phyloP scores from a whole-genome alignment of 2,113 vertebrate species.

The Eudyptes chrysolophus region DNA sequence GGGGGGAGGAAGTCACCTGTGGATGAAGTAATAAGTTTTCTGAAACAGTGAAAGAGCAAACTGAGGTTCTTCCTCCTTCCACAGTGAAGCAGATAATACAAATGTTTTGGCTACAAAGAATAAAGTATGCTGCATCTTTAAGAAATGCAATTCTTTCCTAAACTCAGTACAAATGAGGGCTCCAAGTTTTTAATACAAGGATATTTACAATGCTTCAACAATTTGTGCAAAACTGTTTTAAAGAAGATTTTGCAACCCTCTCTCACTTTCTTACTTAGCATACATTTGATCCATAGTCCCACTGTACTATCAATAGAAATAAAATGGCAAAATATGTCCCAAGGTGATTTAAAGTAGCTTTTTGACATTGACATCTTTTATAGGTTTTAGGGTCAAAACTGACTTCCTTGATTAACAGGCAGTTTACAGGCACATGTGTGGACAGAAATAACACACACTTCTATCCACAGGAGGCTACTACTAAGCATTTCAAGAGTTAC shows the following conservation, averaged over 20 bases:
- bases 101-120: not conserved
- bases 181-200: not conserved
- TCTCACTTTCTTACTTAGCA: not conserved
- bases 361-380: not conserved
- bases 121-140: not conserved
- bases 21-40: not conserved
- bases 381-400: not conserved
- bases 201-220: not conserved
- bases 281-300: not conserved
- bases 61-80: not conserved
- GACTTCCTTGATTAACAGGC: not conserved
- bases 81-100: not conserved
- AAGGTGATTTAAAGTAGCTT: not conserved
- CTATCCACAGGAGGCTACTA: not conserved
- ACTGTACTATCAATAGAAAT: not conserved
- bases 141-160: not conserved
- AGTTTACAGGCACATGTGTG: not conserved
- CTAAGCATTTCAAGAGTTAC: not conserved
- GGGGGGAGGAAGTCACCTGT: not conserved
- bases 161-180: not conserved
- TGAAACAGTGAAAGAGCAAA: not conserved
- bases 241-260: not conserved
- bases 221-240: not conserved
- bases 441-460: not conserved
- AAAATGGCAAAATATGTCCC: not conserved